Evolutionary conservation across 1,140 invertebrate genomes (phyloP), one percentile per base, ranked within the genome.

Genomic region (Pogonus chalceus): DNA sequence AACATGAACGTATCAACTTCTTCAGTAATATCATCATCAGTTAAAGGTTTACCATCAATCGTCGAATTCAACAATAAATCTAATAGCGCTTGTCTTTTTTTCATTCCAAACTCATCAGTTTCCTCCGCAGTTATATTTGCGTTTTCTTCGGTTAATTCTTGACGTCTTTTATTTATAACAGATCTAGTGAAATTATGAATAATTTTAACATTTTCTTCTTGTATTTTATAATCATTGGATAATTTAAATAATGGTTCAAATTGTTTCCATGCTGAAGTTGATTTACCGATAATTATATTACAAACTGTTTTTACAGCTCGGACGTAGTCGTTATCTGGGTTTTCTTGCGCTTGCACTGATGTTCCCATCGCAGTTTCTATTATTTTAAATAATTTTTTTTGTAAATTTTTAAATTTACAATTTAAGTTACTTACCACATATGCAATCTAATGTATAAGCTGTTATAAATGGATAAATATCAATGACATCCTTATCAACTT

Each of bases 281-380:
- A 67, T 58, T 73, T 62, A 20, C 62, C 56, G 1, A 70, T 52
- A 2, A 72, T 24, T 20, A 77, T 70, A 50, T 58, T 51, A 20
- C 67, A 69, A n/a, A 75, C 58, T 77, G 70, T 72, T 60, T 82
- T 79, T 12, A 91, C 77, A 16, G 84, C 80, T 57, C 74, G 69
- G 1, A 89, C 82, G 67, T 92, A 94, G 57, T 82, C 77, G 1
- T 84, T 87, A 53, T 85, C 74, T 1, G 65, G 66, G 58, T 87
- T 72, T 7, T 71, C 72, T 72, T 92, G 90, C 0, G 85, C 84
- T 65, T 85, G 76, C 1, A 92, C 69, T 39, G 79, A 76, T 10
- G 81, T 76, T 1, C 91, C 91, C 88, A 94, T 92, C 9, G 90
- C 87, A n/a, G 87, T 86, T 73, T 94, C 87, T 85, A 65, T 1